These are phyloP conservation scores for Aeoliscus strigatus DNA, from an alignment of 2,797 vertebrate genomes.

Conservation along the genomic window DNA sequence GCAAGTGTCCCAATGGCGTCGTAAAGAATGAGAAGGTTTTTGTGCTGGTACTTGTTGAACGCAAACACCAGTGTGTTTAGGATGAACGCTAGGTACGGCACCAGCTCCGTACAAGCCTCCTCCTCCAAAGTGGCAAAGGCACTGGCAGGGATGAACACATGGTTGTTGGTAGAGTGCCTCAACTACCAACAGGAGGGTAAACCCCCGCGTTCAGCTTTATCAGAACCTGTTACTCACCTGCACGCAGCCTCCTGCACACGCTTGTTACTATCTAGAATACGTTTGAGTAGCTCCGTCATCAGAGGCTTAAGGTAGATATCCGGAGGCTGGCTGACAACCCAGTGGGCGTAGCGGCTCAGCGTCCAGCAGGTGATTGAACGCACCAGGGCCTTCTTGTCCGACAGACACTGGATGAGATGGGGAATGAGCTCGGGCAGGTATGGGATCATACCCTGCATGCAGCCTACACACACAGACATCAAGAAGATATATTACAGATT, in stretches of 20 bases:
- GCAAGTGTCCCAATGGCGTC: slow-evolving; percentile 92
- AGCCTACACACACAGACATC: slow-evolving; percentile 82
- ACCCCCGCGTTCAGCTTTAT: too few relatives aligned
- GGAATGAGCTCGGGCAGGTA: slow-evolving; percentile 92
- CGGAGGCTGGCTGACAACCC: slow-evolving; percentile 91
- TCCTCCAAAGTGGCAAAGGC: slow-evolving; percentile 92
- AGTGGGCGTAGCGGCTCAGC: slow-evolving; percentile 92
- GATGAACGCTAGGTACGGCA: slow-evolving; percentile 92
- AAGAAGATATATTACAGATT: background rate
- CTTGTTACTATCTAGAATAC: slow-evolving; percentile 92
- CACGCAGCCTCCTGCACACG: slow-evolving; percentile 92
- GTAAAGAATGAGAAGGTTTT: slow-evolving; percentile 93
- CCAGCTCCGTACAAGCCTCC: slow-evolving; percentile 91
- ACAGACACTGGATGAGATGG: slow-evolving; percentile 88
- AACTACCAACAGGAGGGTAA: background rate
- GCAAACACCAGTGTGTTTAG: slow-evolving; percentile 92
- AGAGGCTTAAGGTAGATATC: slow-evolving; percentile 89
- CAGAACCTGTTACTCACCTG: too few relatives aligned
- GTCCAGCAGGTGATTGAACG: slow-evolving; percentile 97
- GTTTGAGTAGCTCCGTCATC: slow-evolving; percentile 92
- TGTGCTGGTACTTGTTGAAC: slow-evolving; percentile 94
- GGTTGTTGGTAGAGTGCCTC: background rate
- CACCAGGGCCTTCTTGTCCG: slow-evolving; percentile 91
- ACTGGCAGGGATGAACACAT: slow-evolving; percentile 38
- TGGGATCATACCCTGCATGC: slow-evolving; percentile 95